phyloP scores from a whole-genome alignment of 2,797 vertebrate genomes.

The Danio jaintianensis region DNA sequence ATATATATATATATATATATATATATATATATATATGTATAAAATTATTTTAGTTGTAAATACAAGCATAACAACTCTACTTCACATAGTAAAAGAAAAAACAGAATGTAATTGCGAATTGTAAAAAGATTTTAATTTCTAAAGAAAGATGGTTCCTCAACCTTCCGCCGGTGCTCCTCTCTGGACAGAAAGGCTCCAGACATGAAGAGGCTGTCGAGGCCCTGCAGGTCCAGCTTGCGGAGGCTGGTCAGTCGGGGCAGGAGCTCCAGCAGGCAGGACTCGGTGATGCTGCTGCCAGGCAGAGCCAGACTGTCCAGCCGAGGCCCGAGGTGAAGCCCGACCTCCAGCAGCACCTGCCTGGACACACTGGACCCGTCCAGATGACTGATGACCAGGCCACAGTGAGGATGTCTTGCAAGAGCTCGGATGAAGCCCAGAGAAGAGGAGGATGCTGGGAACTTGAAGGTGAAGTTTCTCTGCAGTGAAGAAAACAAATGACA shows the following conservation, averaged over 20 bases:
- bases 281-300: slow-evolving; percentile 77
- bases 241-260: slow-evolving; percentile 78
- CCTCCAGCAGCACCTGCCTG: slow-evolving; percentile 70
- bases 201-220: slow-evolving; percentile 83
- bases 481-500: slow-evolving; percentile 34
- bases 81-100: too few relatives aligned
- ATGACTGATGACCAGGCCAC: slow-evolving; percentile 75
- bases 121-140: too few relatives aligned
- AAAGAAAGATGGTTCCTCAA: slow-evolving; percentile 36
- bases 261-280: slow-evolving; percentile 76
- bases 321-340: slow-evolving; percentile 74
- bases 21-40: too few relatives aligned
- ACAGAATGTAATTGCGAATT: too few relatives aligned
- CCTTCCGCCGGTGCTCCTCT: slow-evolving; percentile 75
- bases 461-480: slow-evolving; percentile 75
- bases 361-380: slow-evolving; percentile 76
- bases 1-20: too few relatives aligned
- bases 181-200: slow-evolving; percentile 77
- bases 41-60: too few relatives aligned
- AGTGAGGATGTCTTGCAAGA: slow-evolving; percentile 66
- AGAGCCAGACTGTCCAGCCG: slow-evolving; percentile 77
- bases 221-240: slow-evolving; percentile 77
- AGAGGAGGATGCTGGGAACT: slow-evolving; percentile 73
- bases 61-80: too few relatives aligned
- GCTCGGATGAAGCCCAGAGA: slow-evolving; percentile 74